Conservation (phyloP, 2,113 vertebrate species). For the Antigone vipio region DNA sequence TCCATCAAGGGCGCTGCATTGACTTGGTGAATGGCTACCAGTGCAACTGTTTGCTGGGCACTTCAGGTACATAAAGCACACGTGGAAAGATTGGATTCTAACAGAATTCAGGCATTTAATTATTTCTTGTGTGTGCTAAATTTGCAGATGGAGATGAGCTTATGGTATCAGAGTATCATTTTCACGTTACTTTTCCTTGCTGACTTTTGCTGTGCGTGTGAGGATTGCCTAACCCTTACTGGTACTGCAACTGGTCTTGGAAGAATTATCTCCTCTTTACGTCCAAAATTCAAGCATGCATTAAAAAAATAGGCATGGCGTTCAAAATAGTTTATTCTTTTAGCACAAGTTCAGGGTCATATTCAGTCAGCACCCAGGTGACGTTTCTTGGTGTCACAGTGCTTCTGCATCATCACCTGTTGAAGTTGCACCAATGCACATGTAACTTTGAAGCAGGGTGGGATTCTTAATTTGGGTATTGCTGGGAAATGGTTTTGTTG, state of each 20-base stretch:
- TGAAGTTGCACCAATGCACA: not conserved
- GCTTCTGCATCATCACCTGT: not conserved
- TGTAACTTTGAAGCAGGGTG: not conserved
- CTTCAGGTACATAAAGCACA: constrained; percentile 73
- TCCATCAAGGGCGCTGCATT: constrained; percentile 88
- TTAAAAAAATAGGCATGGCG: not conserved
- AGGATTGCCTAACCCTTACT: not conserved
- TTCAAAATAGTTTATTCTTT: not conserved
- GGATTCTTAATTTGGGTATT: not conserved
- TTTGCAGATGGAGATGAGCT: not conserved
- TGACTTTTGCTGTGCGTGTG: not conserved
- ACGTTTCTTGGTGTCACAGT: not conserved
- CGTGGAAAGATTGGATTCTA: not conserved
- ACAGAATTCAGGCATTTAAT: not conserved
- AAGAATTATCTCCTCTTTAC: not conserved
- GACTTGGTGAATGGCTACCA: constrained; percentile 91
- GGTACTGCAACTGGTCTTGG: not conserved
- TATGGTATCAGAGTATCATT: not conserved
- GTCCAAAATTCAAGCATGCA: not conserved
- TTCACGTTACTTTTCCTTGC: not conserved
- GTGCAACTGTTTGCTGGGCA: constrained; percentile 87
- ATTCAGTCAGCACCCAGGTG: not conserved
- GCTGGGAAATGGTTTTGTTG: not conserved
- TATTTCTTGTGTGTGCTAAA: not conserved
- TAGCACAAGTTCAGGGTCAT: not conserved